Evolutionary conservation across 2,113 vertebrate genomes (phyloP), one percentile per base, ranked within the genome.

Genomic region (Mobula birostris): DNA sequence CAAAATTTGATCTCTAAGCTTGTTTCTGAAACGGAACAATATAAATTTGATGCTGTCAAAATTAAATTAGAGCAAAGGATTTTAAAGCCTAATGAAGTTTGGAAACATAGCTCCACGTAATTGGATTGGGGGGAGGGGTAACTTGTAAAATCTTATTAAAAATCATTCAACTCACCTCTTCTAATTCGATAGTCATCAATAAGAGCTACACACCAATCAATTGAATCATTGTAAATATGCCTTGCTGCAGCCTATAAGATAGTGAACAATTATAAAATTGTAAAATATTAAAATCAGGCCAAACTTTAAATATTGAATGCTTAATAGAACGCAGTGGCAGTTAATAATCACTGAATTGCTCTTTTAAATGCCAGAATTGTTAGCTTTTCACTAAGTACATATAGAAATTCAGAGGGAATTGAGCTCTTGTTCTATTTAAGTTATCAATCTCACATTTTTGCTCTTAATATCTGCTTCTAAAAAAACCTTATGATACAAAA

Each of bases 131-230:
- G 58, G 58, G 29, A 63, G 48, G 48, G 48, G 48, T 48, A 48
- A 48, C 48, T 48, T 48, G 48, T 48, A 48, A 74, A 74, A 24
- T 11, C 7, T 92, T 92, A 36, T 48, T 85, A 15, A 92, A 92
- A 92, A 40, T 0, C n/a, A 70, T 92, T 92, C 32, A 92, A 72
- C 68, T 40, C 9, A 97, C 99, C 98, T 87, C 98, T 94, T 94
- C 98, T 96, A 79, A 99, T 97, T 17, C 96, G 97, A 93, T 99
- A 99, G 96, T 99, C 98, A 0, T 94, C 95, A 87, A 99, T 98
- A 63, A 99, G 94, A 0, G 97, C 96, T 40, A 98, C 90, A 2
- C 98, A 97, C 98, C 98, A 98, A 85, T 96, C 95, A 0, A 99
- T 97, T 9, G 96, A 97, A 27, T 95, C 95, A 4, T 95, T 94